Percentiles rank a stretch among this genome's conserved stretches.
These are phyloP conservation scores for Catonia carolina DNA, from an alignment of 2,888 invertebrate species.

Conservation along the genomic window DNA sequence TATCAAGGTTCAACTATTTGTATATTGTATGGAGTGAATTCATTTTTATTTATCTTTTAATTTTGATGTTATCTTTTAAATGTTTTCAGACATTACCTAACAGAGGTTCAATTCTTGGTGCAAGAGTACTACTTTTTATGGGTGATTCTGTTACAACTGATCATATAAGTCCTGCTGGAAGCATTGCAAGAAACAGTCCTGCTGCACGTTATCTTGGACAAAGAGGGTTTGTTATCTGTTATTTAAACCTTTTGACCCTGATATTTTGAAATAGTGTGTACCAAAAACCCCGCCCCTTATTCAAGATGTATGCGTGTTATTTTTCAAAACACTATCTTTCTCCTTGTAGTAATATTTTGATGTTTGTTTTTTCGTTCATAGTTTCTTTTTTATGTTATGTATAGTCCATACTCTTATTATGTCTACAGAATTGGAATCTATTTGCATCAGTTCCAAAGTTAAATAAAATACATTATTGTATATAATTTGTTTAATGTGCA, in stretches of 20 bases:
- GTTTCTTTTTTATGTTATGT: too few species aligned
- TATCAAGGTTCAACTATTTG: not conserved
- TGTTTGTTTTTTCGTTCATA: too few species aligned
- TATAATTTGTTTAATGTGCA: too few species aligned
- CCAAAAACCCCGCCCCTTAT: too few species aligned
- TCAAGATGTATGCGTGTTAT: too few species aligned
- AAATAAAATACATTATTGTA: too few species aligned
- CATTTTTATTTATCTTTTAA: not conserved
- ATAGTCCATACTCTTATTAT: too few species aligned
- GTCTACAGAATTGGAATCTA: too few species aligned
- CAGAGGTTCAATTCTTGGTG: conserved; percentile 56
- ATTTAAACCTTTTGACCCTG: not conserved
- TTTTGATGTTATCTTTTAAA: conserved; percentile 20
- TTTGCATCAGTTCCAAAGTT: too few species aligned
- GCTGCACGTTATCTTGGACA: conserved; percentile 75
- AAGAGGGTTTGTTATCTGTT: conserved; percentile 53
- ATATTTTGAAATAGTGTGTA: too few species aligned
- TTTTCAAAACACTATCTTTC: too few species aligned
- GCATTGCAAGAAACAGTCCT: conserved; percentile 90
- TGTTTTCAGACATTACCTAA: conserved; percentile 57
- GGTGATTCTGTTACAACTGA: conserved; percentile 98
- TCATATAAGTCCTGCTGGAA: conserved; percentile 97
- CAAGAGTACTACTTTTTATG: conserved; percentile 75
- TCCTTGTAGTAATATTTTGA: not conserved
- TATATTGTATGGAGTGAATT: not conserved